Base-by-base conservation (phyloP, 2,888 invertebrate genomes). In the Miltochrista miniata region DNA sequence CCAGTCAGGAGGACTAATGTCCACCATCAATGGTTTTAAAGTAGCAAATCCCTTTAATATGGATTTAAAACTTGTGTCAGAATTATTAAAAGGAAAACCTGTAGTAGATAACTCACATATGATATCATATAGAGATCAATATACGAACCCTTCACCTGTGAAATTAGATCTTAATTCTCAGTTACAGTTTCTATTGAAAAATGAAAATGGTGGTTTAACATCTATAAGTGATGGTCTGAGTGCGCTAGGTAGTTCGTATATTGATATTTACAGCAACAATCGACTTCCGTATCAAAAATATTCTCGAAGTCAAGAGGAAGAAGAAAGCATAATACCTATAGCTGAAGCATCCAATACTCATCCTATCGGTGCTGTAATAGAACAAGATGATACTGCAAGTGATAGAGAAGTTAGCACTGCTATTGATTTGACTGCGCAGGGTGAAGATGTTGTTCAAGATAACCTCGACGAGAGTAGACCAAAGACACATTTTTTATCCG, bases 21-120 rank as follows among this genome's bases (percentile, higher is more conserved):
- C 92, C 2, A 90, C 84, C 1, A 87, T 92, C 15, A 90, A 92
- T 66, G 92, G 92, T 4, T 85, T 90, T 53, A 87, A 87, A 79
- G 87, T 92, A n/a, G 86, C 86, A 1, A 92, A 92, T 60, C 92
- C 92, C 11, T 92, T 85, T 52, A 92, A 92, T 62, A 79, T 92
- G 9, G 92, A 92, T 65, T 67, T 92, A 2, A 90, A 89, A 72
- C 64, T 92, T 37, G 87, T 92, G 1, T 85, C 90, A 29, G 92
- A 92, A 48, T 85, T 92, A 80, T 73, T 92, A 44, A 91, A 85
- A 76, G 89, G 90, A 14, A 92, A 89, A 70, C 60, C 83, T 29
- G 55, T 75, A 1, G 48, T 81, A 33, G 91, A 90, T 40, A 87
- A 90, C 35, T 71, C 80, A 1, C 85, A 84, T 54, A 64, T 87